phyloP scores from a whole-genome alignment of 2,888 invertebrate genomes.

The Adelphocoris suturalis region DNA sequence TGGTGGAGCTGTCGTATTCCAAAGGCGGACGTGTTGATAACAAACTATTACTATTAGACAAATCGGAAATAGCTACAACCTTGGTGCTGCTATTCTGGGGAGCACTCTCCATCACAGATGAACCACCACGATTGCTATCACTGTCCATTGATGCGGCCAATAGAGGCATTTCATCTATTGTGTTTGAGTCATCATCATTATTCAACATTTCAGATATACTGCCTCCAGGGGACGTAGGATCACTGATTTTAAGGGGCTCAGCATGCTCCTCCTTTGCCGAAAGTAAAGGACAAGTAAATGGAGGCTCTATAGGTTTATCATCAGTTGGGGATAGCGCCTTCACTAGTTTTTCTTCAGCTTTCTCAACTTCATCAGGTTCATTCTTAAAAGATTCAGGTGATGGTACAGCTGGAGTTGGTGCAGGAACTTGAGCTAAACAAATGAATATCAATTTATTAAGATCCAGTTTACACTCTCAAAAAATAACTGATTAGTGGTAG shows the following conservation, averaged over 20 bases:
- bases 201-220: not conserved
- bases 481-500: too few species aligned
- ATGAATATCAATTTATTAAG: not conserved
- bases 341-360: not conserved
- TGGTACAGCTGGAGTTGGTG: not conserved
- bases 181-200: constrained; percentile 77
- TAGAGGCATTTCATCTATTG: constrained; percentile 71
- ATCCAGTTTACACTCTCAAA: too few species aligned
- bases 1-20: constrained; percentile 52
- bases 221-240: constrained; percentile 78
- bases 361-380: not conserved
- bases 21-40: not conserved
- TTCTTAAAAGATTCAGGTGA: not conserved
- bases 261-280: constrained; percentile 89
- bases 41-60: constrained; percentile 13
- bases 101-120: constrained; percentile 79
- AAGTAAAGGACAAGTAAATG: constrained; percentile 79
- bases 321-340: not conserved
- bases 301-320: not conserved
- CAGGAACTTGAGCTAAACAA: not conserved
- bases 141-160: constrained; percentile 50
- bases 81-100: constrained; percentile 18
- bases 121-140: constrained; percentile 8
- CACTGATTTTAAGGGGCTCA: constrained; percentile 87
- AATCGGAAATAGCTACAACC: not conserved